These are phyloP conservation scores for Ferrisia virgata DNA, from an alignment of 2,888 invertebrate genomes.

Conservation along the genomic window DNA sequence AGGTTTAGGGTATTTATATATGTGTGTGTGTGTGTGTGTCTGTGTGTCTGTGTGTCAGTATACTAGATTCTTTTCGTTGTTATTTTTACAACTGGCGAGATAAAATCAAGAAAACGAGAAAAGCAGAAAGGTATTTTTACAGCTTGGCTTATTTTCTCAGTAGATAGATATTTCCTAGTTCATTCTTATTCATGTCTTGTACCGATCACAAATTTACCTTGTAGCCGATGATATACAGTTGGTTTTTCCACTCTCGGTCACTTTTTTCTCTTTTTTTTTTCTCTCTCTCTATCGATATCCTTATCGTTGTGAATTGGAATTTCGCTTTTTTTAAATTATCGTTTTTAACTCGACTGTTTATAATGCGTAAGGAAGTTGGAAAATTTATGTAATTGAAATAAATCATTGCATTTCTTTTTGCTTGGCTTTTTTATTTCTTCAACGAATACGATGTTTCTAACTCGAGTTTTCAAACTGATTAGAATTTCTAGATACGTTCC, in stretches of 20 bases:
- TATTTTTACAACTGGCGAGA: background rate
- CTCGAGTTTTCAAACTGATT: background rate
- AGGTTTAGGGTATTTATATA: no score
- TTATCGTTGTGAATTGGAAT: background rate
- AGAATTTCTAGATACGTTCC: background rate
- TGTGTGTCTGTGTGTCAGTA: no score
- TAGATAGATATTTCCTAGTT: conserved; percentile 3
- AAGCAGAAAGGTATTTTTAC: background rate
- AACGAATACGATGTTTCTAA: background rate
- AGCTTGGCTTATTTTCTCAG: background rate
- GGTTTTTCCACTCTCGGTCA: background rate
- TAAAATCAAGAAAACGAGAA: background rate
- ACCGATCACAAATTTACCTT: background rate
- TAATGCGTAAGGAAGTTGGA: background rate
- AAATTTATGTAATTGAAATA: background rate
- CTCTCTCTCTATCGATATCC: no score
- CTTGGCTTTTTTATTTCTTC: background rate
- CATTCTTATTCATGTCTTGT: conserved; percentile 6
- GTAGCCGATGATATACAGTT: background rate
- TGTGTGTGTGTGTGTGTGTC: no score
- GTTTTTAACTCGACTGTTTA: background rate
- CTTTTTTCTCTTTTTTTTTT: no score
- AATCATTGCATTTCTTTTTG: background rate
- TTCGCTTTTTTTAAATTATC: background rate
- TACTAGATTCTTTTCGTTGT: background rate